Percentiles rank a stretch among this genome's conserved stretches.
Evolutionary conservation across 1,140 invertebrate species (phyloP).

Genomic region (Hyles vespertilio): DNA sequence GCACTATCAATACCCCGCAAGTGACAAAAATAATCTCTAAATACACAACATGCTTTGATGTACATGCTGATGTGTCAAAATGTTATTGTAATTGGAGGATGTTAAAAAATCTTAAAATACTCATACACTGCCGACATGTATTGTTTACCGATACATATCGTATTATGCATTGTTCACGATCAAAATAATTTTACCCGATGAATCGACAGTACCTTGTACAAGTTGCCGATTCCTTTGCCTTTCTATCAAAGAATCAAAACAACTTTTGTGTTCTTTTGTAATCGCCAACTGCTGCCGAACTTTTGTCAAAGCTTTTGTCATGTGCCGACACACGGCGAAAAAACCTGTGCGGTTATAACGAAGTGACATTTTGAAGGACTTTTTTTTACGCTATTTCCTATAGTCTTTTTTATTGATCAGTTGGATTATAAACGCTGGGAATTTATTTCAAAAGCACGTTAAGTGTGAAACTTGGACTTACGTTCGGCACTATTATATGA

Average conservation of each 20-base stretch:
- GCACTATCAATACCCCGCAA: too few relatives aligned
- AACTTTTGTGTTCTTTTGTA: slow-evolving; percentile 47
- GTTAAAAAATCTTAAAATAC: background rate
- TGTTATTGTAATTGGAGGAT: slow-evolving; percentile 7
- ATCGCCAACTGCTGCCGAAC: slow-evolving; percentile 49
- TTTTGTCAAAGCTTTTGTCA: slow-evolving; percentile 54
- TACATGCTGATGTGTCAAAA: background rate
- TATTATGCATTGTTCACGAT: slow-evolving; percentile 28
- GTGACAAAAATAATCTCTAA: too few relatives aligned
- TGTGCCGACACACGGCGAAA: slow-evolving; percentile 42
- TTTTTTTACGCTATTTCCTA: slow-evolving; percentile 22
- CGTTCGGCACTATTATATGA: too few relatives aligned
- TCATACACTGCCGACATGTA: slow-evolving; percentile 15
- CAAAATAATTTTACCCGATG: slow-evolving; percentile 28
- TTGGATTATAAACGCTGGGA: too few relatives aligned
- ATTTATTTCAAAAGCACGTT: too few relatives aligned
- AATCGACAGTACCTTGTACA: slow-evolving; percentile 44
- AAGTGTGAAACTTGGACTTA: too few relatives aligned
- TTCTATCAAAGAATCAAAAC: slow-evolving; percentile 67
- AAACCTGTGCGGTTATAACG: slow-evolving; percentile 46
- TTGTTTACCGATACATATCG: slow-evolving; percentile 31
- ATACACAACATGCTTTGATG: too few relatives aligned
- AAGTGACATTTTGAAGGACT: slow-evolving; percentile 17
- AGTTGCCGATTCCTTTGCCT: slow-evolving; percentile 48
- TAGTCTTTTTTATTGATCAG: slow-evolving; percentile 16